Base-by-base conservation (phyloP, 2,113 vertebrate species). In the Indri indri region DNA sequence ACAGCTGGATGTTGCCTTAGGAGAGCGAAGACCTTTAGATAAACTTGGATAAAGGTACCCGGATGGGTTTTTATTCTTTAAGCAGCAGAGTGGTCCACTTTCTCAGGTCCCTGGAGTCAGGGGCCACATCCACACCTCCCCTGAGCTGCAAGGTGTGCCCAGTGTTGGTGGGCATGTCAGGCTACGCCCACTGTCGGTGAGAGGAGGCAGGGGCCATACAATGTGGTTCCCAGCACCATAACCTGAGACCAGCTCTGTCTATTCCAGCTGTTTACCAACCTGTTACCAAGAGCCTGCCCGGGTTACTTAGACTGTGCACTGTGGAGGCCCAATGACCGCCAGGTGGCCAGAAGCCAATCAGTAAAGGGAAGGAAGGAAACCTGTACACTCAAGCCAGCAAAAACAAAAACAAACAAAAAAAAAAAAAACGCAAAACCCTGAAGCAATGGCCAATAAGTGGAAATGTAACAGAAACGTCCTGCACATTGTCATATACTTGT, bases 401-500 rank as follows among this genome's bases (percentile, higher is more conserved):
- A 63, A 40, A 70, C 40, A 70, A 63, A 34, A 68, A 68, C n/a
- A n/a, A n/a, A 91, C 18, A 61, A 61, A 52, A 42, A 40, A 70
- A 70, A 70, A 63, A 34, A 68, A 68, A 68, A 68, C 40, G 50
- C n/a, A n/a, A n/a, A n/a, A n/a, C 34, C 73, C 88, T 30, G 25
- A 73, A 63, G 42, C 14, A 50, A 47, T 27, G 77, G n/a, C 9
- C 68, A 23, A 10, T 25, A 81, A 42, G 61, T 10, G 42, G n/a
- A 82, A 70, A 71, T 47, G 4, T 11, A 89, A 17, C 16, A 34
- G 54, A 92, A 81, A 83, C 0, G 8, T 42, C 80, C 50, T 65
- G 52, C 6, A 27, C 3, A 2, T 1, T 0, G 25, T 50, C 1
- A 4, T 1, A 5, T 0, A 9, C 30, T 23, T 16, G 22, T 11